A percentile compares a stretch with the other conserved stretches of the same genome.
These are phyloP conservation scores for Trachymyrmex cornetzi DNA, from an alignment of 1,140 invertebrate genomes.

Conservation along the genomic window DNA sequence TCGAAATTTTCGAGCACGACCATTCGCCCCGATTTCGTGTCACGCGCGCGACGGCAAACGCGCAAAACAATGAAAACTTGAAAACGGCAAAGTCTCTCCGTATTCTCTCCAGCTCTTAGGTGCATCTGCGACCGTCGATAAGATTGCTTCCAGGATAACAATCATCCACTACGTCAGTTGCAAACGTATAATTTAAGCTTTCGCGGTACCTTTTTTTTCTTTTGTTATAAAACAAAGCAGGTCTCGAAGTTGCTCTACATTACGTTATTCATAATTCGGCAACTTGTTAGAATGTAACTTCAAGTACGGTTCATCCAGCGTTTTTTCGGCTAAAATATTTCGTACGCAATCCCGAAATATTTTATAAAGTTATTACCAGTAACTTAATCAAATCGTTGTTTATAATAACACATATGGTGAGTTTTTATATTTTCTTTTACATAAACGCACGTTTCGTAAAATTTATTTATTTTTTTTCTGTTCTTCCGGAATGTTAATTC, in stretches of 20 bases:
- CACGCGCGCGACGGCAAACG: conserved; percentile 49
- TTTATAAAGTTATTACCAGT: not conserved
- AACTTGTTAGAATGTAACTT: not conserved
- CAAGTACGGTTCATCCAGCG: not conserved
- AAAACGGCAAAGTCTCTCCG: not conserved
- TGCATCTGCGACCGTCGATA: conserved; percentile 48
- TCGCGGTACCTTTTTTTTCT: not conserved
- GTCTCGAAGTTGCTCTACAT: not conserved
- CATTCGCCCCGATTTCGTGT: conserved; percentile 63
- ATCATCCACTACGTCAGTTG: conserved; percentile 41
- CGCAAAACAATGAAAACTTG: conserved; percentile 64
- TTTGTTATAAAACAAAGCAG: not conserved
- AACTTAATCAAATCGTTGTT: not conserved
- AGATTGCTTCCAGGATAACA: conserved; percentile 43
- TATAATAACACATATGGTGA: not conserved
- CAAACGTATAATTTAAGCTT: conserved; percentile 37
- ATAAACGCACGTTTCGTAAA: not conserved
- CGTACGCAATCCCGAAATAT: not conserved
- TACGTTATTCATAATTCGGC: not conserved
- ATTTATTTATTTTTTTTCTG: not conserved
- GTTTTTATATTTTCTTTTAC: not conserved
- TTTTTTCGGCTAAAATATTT: not conserved
- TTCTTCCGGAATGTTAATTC: not conserved
- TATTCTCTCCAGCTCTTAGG: not conserved
- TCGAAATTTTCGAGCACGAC: conserved; percentile 52